phyloP scores from a whole-genome alignment of 2,113 vertebrate species.

The cat (Felis catus) region DNA sequence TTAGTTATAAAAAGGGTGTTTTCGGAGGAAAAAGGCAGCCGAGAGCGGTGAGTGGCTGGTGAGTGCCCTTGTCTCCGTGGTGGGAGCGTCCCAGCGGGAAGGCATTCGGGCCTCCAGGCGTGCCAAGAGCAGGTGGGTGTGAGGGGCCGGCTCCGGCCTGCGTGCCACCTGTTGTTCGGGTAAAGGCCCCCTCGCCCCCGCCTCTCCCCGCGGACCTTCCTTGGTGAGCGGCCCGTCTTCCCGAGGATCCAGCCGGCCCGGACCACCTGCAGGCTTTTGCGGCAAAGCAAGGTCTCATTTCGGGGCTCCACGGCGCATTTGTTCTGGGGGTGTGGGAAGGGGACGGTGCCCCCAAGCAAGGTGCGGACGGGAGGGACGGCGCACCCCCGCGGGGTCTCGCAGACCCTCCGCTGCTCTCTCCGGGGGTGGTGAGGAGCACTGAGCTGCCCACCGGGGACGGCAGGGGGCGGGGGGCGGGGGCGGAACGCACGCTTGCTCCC shows the following conservation, averaged over 20 bases:
- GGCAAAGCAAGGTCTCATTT: not conserved
- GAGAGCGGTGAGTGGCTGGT: accelerated
- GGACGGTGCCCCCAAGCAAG: not conserved
- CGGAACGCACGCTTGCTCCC: not conserved
- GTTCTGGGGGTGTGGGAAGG: not conserved
- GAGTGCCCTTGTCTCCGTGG: not conserved
- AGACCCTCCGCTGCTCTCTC: not conserved
- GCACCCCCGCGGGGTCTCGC: not conserved
- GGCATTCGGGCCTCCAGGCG: not conserved
- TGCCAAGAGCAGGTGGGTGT: accelerated
- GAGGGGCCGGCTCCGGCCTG: not conserved
- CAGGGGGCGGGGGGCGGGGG: not conserved
- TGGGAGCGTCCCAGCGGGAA: not conserved
- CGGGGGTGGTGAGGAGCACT: accelerated
- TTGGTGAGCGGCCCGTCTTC: not conserved
- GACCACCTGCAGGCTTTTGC: not conserved
- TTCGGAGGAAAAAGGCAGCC: not conserved
- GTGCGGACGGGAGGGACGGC: not conserved
- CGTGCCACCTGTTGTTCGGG: accelerated
- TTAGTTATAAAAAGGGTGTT: not conserved
- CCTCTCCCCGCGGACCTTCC: not conserved
- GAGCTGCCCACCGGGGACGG: not conserved
- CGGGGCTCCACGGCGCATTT: not conserved
- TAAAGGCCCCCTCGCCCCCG: not conserved
- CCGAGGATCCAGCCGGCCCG: not conserved